These are phyloP conservation scores for Drosophila saltans DNA, from an alignment of 1,140 invertebrate species.

Conservation along the genomic window DNA sequence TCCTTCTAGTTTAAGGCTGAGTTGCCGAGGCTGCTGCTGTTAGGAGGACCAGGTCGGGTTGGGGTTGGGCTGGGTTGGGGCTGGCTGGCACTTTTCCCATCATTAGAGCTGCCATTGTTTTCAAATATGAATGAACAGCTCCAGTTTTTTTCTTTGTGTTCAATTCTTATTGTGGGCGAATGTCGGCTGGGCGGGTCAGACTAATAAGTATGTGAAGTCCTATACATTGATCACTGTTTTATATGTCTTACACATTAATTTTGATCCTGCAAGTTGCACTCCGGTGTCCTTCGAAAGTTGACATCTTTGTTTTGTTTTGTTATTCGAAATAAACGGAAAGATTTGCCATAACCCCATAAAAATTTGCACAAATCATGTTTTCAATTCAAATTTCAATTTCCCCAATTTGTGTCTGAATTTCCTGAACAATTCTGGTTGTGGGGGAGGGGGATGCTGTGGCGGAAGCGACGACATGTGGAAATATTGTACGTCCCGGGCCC, in stretches of 20 bases:
- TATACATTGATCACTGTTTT: neutral
- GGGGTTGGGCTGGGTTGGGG: neutral
- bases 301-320: neutral
- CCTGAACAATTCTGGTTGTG: conserved; percentile 37
- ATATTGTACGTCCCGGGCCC: conserved; percentile 35
- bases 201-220: conserved; percentile 2
- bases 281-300: neutral
- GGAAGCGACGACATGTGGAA: conserved; percentile 46
- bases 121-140: conserved; percentile 44
- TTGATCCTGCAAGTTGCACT: neutral
- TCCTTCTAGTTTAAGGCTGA: conserved; percentile 27
- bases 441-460: neutral
- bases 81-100: conserved; percentile 54
- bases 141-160: neutral
- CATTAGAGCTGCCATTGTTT: conserved; percentile 76
- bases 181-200: neutral
- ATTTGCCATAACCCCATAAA: neutral
- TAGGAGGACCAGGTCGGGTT: conserved; percentile 1
- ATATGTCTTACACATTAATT: neutral
- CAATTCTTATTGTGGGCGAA: neutral
- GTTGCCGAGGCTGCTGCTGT: conserved; percentile 5
- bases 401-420: conserved; percentile 66
- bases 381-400: conserved; percentile 76
- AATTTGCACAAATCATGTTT: conserved; percentile 61
- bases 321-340: neutral